These are phyloP conservation scores for Ammospiza nelsoni DNA, from an alignment of 2,113 vertebrate genomes.

Conservation along the genomic window DNA sequence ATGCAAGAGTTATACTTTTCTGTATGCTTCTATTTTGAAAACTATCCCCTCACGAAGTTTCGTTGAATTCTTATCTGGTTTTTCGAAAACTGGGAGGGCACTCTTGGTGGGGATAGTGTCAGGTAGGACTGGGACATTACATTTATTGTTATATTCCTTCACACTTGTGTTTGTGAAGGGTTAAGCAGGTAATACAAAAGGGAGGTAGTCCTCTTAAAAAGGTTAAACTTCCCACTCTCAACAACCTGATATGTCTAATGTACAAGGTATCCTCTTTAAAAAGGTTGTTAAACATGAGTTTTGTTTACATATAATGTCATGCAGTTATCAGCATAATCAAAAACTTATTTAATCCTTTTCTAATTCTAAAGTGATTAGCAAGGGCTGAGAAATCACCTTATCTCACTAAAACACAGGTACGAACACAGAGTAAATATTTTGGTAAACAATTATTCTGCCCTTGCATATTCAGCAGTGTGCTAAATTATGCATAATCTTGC, in stretches of 20 bases:
- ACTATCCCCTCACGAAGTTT: rapidly evolving
- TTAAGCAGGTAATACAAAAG: neutral
- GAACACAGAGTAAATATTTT: constrained; percentile 88
- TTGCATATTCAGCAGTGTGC: constrained; percentile 88
- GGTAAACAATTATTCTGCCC: constrained; percentile 88
- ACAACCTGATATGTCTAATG: constrained; percentile 55
- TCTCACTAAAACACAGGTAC: constrained; percentile 84
- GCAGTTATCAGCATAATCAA: constrained; percentile 83
- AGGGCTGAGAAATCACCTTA: constrained; percentile 83
- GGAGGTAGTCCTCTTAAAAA: constrained; percentile 29
- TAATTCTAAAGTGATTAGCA: constrained; percentile 84
- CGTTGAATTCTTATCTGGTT: neutral
- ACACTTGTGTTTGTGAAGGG: neutral
- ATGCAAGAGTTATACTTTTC: neutral
- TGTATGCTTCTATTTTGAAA: neutral
- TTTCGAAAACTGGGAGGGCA: neutral
- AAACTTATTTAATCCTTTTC: constrained; percentile 80
- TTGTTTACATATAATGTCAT: constrained; percentile 77
- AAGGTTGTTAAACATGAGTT: constrained; percentile 78
- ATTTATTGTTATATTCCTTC: neutral
- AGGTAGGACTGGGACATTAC: neutral
- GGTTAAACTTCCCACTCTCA: constrained; percentile 22
- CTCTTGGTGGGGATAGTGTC: neutral
- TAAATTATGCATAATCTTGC: constrained; percentile 91
- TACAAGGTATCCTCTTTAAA: constrained; percentile 67